Evolutionary conservation across 2,113 vertebrate species (phyloP).

Genomic region (Nanorana parkeri): DNA sequence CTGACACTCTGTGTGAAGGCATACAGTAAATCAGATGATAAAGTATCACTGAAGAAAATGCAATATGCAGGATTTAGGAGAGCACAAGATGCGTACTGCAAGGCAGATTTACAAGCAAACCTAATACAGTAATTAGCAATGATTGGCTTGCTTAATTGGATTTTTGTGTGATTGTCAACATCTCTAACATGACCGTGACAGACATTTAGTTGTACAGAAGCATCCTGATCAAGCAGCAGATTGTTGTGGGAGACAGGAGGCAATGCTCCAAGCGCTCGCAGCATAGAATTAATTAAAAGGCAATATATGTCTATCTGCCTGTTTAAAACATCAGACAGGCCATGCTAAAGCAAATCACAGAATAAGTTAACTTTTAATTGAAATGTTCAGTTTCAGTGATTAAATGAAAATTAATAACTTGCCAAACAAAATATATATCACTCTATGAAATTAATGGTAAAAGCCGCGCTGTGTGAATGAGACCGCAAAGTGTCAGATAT

Average conservation of each 20-base stretch:
- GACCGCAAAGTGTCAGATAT: too few relatives aligned
- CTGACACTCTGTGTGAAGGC: too few relatives aligned
- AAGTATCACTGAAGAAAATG: neutral
- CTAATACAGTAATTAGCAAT: constrained; percentile 17
- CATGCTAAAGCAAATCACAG: neutral
- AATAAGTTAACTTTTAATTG: neutral
- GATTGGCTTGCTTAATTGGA: constrained; percentile 14
- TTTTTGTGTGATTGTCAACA: constrained; percentile 13
- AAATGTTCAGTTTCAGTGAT: neutral
- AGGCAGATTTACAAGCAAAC: neutral
- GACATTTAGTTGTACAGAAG: constrained; percentile 2
- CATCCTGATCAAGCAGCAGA: constrained; percentile 19
- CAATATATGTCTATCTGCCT: neutral
- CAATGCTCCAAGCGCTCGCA: constrained; percentile 19
- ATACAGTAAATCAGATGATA: too few relatives aligned
- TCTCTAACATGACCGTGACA: constrained; percentile 22
- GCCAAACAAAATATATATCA: too few relatives aligned
- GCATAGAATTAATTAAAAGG: constrained; percentile 26
- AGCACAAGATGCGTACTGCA: neutral
- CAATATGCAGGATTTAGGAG: neutral
- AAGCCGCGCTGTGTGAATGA: too few relatives aligned
- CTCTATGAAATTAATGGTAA: too few relatives aligned
- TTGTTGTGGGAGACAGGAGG: constrained; percentile 23
- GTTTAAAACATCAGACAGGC: neutral
- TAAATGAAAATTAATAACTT: neutral